Conservation (phyloP, 2,113 vertebrate species). For the Etheostoma spectabile region DNA sequence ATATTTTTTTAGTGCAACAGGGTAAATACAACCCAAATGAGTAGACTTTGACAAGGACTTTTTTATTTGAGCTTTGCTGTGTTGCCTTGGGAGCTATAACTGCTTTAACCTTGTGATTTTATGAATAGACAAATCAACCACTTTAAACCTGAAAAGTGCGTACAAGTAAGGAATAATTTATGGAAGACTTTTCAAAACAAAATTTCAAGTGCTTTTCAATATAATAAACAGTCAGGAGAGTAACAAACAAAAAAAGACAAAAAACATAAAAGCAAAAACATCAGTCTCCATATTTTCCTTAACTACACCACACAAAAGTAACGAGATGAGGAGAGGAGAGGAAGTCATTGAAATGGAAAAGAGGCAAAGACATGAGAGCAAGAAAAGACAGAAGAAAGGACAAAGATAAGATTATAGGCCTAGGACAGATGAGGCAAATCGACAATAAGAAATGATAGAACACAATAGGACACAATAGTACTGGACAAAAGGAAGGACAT, state of each 20-base stretch:
- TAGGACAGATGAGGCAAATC: background rate
- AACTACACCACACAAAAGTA: background rate
- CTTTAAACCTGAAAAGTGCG: background rate
- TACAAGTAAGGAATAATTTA: background rate
- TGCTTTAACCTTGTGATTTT: conserved; percentile 17
- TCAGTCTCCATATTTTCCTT: background rate
- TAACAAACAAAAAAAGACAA: background rate
- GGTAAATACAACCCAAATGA: conserved; percentile 36
- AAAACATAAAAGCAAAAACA: conserved; percentile 3
- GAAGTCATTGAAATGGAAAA: background rate
- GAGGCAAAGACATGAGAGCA: background rate
- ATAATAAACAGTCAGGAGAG: background rate
- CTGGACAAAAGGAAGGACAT: background rate
- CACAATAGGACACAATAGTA: background rate
- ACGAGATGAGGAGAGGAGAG: background rate
- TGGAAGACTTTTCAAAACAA: background rate
- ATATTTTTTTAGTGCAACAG: conserved; percentile 5
- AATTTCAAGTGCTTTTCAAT: background rate
- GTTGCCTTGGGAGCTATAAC: background rate
- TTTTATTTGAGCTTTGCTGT: conserved; percentile 1
- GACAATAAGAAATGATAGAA: too few species aligned
- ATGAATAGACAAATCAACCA: background rate
- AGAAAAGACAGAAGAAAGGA: background rate
- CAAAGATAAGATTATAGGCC: background rate
- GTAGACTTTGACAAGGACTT: conserved; percentile 25